A percentile compares a stretch with the other conserved stretches of the same genome.
These are phyloP conservation scores for Sander lucioperca DNA, from an alignment of 2,113 vertebrate genomes.

Conservation along the genomic window DNA sequence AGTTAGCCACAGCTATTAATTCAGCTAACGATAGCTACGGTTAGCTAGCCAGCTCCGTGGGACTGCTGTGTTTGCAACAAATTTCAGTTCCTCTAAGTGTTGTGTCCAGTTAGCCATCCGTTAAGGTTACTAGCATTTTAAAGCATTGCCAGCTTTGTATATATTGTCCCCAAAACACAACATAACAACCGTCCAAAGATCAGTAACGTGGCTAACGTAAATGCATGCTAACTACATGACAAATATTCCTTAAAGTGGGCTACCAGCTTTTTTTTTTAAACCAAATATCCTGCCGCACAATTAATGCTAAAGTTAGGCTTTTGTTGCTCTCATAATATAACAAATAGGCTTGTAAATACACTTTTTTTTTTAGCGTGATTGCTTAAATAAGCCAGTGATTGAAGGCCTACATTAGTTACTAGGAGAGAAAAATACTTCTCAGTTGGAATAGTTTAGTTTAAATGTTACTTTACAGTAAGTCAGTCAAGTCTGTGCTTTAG, in stretches of 20 bases:
- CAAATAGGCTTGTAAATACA: fast-evolving
- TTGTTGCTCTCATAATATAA: neutral
- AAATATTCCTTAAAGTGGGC: neutral
- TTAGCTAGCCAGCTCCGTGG: neutral
- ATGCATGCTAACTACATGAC: conserved; percentile 8
- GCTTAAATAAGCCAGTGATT: neutral
- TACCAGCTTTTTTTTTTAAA: neutral
- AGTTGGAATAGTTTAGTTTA: neutral
- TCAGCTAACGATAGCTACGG: conserved; percentile 22
- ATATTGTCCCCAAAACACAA: neutral
- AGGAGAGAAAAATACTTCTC: neutral
- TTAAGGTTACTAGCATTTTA: neutral
- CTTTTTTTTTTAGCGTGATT: neutral
- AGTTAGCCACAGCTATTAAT: conserved; percentile 2
- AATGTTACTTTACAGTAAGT: too few relatives aligned
- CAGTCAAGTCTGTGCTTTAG: neutral
- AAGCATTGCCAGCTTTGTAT: neutral
- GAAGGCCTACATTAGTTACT: neutral
- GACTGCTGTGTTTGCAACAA: neutral
- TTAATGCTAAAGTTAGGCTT: fast-evolving
- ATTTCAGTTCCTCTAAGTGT: neutral
- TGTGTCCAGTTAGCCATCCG: neutral
- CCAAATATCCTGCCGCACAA: neutral
- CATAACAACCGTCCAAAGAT: neutral
- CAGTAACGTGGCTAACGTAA: neutral